These are phyloP conservation scores for Drosophila rellima DNA, from an alignment of 2,888 invertebrate species.

Conservation along the genomic window DNA sequence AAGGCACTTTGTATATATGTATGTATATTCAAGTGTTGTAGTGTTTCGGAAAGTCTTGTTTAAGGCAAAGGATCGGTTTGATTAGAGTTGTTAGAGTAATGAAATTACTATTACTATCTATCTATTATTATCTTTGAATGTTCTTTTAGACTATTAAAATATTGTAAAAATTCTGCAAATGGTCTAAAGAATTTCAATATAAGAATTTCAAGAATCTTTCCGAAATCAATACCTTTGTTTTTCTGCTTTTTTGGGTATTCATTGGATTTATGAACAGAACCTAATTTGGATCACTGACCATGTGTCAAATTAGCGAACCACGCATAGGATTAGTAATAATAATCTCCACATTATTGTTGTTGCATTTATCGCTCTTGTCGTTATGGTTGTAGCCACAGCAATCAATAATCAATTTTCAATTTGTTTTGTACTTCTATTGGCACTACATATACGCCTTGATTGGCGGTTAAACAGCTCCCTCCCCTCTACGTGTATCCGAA, in stretches of 20 bases:
- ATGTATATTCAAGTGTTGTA: no score
- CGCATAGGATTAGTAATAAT: constrained; percentile 64
- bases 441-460: constrained; percentile 50
- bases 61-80: no score
- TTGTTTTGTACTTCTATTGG: constrained; percentile 40
- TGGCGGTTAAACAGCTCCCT: constrained; percentile 50
- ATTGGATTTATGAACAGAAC: not conserved
- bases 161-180: no score
- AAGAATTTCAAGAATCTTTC: not conserved
- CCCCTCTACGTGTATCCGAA: not conserved
- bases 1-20: no score
- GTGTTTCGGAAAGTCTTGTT: no score
- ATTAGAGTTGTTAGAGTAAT: no score
- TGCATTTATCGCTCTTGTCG: constrained; percentile 23
- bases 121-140: no score
- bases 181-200: no score
- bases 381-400: constrained; percentile 36
- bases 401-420: constrained; percentile 76
- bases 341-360: constrained; percentile 49
- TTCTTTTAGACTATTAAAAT: no score
- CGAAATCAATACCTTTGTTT: no score
- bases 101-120: no score
- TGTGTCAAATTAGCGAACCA: constrained; percentile 25
- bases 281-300: constrained; percentile 24
- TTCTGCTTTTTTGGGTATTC: not conserved